Base-by-base conservation (phyloP, 2,888 invertebrate genomes). In the Heliconius cydno region DNA sequence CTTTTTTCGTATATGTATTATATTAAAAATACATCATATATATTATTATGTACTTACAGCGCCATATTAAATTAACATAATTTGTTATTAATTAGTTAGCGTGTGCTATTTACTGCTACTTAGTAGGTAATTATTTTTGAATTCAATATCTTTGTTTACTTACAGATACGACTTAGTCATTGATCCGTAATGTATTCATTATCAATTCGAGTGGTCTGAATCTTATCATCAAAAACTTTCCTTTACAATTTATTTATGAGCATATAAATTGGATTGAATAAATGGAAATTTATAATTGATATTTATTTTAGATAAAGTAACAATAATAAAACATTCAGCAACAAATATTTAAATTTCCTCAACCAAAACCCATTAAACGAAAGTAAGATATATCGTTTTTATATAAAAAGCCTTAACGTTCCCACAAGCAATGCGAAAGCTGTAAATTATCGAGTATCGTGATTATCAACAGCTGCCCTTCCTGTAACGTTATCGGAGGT, bases 401-500 rank as follows among this genome's bases (percentile, higher is more conserved):
- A 13, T 25, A n/a, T 60, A 12, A 34, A 34, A 73, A 73, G 34
- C n/a, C n/a, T 34, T 13, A 28, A 52, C 63, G 38, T 75, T 28
- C 28, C 41, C 63, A 28, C 19, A 75, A 65, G 63, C 65, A 41
- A 73, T 75, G 75, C 65, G 65, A 65, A 65, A 75, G 60, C 25
- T 63, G 65, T 80, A 74, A 71, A 70, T 80, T 57, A 52, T 82
- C 79, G 82, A 82, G 83, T 82, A 83, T 84, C 85, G 87, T 90
- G 88, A 90, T 92, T 90, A 90, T 88, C 86, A 86, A 87, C 92
- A 93, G 91, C 91, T 92, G 91, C 88, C 88, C 90, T 91, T 92
- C 89, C 91, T 91, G 89, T 89, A 87, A 84, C 83, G 82, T 86
- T 85, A 84, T 83, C 81, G 84, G 82, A 82, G 85, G 85, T 82